Conservation (phyloP, 1,140 invertebrate species). For the Polyergus mexicanus region DNA sequence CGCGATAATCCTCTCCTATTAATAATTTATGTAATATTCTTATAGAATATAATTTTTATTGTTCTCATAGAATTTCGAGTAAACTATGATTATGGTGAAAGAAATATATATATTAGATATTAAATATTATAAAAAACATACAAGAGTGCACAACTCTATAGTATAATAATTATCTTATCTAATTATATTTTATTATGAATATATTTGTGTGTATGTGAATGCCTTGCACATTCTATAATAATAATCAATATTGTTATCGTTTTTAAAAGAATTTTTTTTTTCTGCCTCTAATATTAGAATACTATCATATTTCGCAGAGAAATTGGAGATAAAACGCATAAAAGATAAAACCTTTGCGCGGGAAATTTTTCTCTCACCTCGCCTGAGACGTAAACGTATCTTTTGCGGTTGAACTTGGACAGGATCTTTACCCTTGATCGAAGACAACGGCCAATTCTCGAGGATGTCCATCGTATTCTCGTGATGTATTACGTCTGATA, state of each 20-base stretch:
- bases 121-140: conserved; percentile 6
- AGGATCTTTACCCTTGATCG: conserved; percentile 61
- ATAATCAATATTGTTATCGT: neutral
- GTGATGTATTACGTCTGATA: conserved; percentile 59
- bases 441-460: conserved; percentile 71
- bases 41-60: neutral
- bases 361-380: conserved; percentile 67
- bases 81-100: neutral
- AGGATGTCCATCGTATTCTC: conserved; percentile 47
- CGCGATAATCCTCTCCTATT: conserved; percentile 73
- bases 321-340: neutral
- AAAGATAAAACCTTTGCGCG: neutral
- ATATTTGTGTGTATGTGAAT: neutral
- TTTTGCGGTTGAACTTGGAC: conserved; percentile 79
- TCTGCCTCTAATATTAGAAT: neutral
- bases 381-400: conserved; percentile 71
- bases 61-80: neutral
- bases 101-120: neutral
- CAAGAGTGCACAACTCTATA: neutral
- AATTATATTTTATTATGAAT: neutral
- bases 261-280: conserved; percentile 13
- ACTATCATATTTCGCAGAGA: neutral
- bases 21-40: conserved; percentile 19
- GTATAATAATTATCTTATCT: neutral
- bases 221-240: conserved; percentile 1